Conservation (phyloP, 2,888 invertebrate species). For the Lepidochrysops patricia region DNA sequence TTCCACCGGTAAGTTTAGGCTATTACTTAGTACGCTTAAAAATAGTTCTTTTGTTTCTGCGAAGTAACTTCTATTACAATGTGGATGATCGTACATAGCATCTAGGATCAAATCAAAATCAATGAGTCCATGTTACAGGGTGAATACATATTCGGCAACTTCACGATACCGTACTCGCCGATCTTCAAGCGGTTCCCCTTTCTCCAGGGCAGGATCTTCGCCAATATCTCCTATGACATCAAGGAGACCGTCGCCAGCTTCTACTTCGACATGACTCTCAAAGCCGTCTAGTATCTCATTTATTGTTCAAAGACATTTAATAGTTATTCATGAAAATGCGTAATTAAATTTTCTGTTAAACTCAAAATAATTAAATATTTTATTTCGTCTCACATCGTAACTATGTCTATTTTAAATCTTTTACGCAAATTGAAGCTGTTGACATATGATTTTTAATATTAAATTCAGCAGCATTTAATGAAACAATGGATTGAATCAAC, state of each 20-base stretch:
- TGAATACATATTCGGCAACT: not conserved
- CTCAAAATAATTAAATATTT: no score
- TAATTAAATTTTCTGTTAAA: no score
- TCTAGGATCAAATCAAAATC: no score
- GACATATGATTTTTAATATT: no score
- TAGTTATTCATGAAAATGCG: no score
- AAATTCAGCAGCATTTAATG: no score
- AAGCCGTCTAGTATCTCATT: not conserved
- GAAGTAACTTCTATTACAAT: not conserved
- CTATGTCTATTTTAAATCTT: no score
- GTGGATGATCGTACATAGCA: not conserved
- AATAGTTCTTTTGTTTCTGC: not conserved
- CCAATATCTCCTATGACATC: not conserved
- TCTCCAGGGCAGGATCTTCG: not conserved
- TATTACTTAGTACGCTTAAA: no score
- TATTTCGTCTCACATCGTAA: no score
- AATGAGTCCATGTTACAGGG: not conserved
- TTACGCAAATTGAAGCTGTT: no score
- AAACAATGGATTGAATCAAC: no score
- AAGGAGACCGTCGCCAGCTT: not conserved
- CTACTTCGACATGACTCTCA: not conserved
- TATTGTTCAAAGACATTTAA: no score
- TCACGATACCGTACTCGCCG: not conserved
- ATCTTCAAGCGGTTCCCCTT: constrained; percentile 2
- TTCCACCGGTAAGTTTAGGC: constrained; percentile 6